Percentiles rank a stretch among this genome's conserved stretches.
Evolutionary conservation across 2,797 vertebrate species (phyloP).

Genomic region (Hafferia zeledoni): DNA sequence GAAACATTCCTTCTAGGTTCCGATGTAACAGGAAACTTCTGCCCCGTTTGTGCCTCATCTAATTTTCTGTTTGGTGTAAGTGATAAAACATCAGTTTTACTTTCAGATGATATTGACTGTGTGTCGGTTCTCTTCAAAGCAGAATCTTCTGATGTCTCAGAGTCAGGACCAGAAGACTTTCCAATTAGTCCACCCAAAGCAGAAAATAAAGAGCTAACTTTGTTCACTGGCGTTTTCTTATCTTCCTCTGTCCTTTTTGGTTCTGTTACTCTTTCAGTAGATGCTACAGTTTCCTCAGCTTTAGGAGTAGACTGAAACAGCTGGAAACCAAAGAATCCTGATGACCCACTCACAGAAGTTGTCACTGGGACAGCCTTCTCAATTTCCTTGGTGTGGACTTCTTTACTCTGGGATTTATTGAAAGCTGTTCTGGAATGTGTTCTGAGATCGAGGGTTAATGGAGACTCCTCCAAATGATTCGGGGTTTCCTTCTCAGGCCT

Average conservation of each 20-base stretch:
- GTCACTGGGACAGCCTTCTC: slow-evolving; percentile 7
- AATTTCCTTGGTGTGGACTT: neutral
- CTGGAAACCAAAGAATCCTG: slow-evolving; percentile 70
- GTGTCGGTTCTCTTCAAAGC: slow-evolving; percentile 17
- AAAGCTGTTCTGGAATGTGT: slow-evolving; percentile 48
- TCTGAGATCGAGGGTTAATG: slow-evolving; percentile 84
- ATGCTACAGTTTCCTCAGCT: slow-evolving; percentile 68
- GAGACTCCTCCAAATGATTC: slow-evolving; percentile 72
- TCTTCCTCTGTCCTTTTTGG: slow-evolving; percentile 79
- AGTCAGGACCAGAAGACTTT: slow-evolving; percentile 77
- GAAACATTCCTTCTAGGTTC: slow-evolving; percentile 21
- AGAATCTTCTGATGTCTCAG: slow-evolving; percentile 56
- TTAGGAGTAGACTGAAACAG: slow-evolving; percentile 80
- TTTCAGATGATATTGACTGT: neutral
- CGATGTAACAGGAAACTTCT: neutral
- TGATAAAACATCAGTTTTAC: slow-evolving; percentile 1
- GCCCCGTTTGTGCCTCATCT: neutral
- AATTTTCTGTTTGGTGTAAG: slow-evolving; percentile 23
- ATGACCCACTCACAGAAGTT: slow-evolving; percentile 63
- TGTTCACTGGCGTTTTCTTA: slow-evolving; percentile 80
- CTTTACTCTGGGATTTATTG: neutral
- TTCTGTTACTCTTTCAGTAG: slow-evolving; percentile 80
- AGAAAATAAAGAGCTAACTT: slow-evolving; percentile 85
- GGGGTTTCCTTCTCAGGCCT: slow-evolving; percentile 61
- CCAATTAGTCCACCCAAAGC: slow-evolving; percentile 80